Conservation (phyloP, 2,797 vertebrate species). For the Sparidentex hasta region DNA sequence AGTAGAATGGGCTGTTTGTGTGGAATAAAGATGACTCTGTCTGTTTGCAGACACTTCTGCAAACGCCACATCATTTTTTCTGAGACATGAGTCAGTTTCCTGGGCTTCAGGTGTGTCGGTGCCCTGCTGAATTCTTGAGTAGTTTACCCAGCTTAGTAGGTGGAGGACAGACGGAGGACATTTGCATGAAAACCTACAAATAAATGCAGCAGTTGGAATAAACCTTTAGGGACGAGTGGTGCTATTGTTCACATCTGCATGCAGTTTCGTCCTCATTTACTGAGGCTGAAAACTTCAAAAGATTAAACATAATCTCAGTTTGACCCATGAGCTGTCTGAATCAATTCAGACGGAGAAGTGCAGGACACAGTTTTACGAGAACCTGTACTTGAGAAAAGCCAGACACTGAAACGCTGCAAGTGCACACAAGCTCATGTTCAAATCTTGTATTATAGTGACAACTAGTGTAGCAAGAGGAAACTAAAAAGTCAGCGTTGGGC, state of each 20-base stretch:
- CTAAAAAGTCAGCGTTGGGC: background rate
- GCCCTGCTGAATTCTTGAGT: conserved; percentile 3
- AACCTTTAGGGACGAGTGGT: conserved; percentile 1
- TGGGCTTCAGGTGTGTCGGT: conserved; percentile 53
- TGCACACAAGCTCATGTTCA: background rate
- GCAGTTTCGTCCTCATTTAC: background rate
- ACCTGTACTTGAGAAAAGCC: background rate
- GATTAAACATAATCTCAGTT: background rate
- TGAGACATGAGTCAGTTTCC: conserved; percentile 80
- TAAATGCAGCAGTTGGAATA: background rate
- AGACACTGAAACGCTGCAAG: background rate
- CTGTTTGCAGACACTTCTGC: conserved; percentile 57
- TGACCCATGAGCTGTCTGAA: background rate
- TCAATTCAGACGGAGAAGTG: background rate
- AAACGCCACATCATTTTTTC: conserved; percentile 58
- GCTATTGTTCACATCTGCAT: background rate
- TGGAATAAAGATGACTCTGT: conserved; percentile 73
- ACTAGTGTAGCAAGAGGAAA: conserved; percentile 39
- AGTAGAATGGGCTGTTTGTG: conserved; percentile 58
- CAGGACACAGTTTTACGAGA: background rate
- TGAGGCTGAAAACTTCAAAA: background rate
- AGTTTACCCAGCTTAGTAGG: background rate
- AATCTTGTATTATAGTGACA: conserved; percentile 45
- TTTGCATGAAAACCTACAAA: conserved; percentile 25
- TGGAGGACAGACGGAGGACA: conserved; percentile 7